Evolutionary conservation across 2,113 vertebrate species (phyloP), one percentile per base, ranked within the genome.

Genomic region (Cebidichthys violaceus): DNA sequence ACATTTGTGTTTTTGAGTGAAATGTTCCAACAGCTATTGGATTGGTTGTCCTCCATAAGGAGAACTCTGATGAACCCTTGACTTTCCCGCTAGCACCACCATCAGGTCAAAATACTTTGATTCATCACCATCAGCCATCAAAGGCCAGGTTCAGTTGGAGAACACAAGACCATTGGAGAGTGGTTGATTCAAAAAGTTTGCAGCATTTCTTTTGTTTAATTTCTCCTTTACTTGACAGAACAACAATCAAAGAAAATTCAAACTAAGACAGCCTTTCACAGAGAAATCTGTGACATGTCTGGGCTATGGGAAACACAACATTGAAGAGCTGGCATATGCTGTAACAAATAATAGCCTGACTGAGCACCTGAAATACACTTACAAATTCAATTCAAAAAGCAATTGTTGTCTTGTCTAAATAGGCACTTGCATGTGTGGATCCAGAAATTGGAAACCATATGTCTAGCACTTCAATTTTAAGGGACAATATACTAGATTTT

Each of bases 261-360:
- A 54, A 55, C 57, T 13, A 8, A 64, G 9, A 47, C 45, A 76
- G n/a, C 65, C 47, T n/a, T 54, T 80, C 29, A 79, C 57, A 66
- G 79, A 41, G 37, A 84, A 82, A 69, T 59, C 59, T 33, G n/a
- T 74, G 52, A 54, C 72, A 75, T 61, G 77, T 45, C 62, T 10
- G 29, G n/a, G 18, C 35, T 3, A 60, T 47, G 54, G 45, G 13
- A 74, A 52, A 59, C 37, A 37, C 29, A 70, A 29, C 27, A 79
- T 65, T 75, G 43, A 82, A 81, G 57, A 22, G 59, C 31, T 86
- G 69, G 67, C 86, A 71, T 68, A 76, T 82, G 79, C 59, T 74
- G 20, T 68, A 57, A 90, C 73, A 86, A 71, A 82, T 82, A 77
- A 71, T 66, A 77, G 52, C 11, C 45, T 55, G 73, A 79, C 60